Evolutionary conservation across 2,888 invertebrate species (phyloP).

Genomic region (Diaphora mendica): DNA sequence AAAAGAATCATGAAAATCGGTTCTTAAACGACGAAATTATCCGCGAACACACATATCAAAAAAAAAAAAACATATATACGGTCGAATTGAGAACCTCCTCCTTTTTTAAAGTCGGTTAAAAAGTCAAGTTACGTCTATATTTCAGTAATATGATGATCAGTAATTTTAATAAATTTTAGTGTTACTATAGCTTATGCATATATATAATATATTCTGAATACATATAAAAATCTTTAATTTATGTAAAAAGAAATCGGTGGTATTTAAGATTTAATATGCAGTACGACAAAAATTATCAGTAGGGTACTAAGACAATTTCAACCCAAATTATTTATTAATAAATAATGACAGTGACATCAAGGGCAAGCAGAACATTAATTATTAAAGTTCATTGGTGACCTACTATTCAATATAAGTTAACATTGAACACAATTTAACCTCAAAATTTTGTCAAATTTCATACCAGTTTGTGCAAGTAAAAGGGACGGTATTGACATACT

Average conservation of each 20-base stretch:
- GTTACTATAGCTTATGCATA: background rate
- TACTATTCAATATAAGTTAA: slow-evolving; percentile 19
- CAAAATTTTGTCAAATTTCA: slow-evolving; percentile 26
- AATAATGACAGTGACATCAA: background rate
- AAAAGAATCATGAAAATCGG: too few species aligned
- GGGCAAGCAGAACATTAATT: background rate
- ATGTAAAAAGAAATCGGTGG: background rate
- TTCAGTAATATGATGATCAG: too few species aligned
- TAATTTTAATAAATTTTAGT: too few species aligned
- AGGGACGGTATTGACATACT: slow-evolving; percentile 43
- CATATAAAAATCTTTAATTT: background rate
- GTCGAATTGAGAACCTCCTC: too few species aligned
- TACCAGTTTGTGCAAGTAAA: slow-evolving; percentile 39
- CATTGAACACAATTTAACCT: slow-evolving; percentile 14
- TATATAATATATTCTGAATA: background rate
- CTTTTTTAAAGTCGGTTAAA: too few species aligned
- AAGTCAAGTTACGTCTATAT: background rate
- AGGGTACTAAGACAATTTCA: background rate
- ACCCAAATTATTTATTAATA: background rate
- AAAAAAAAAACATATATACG: too few species aligned
- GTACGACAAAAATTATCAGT: background rate
- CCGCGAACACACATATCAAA: too few species aligned
- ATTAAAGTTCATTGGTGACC: slow-evolving; percentile 6
- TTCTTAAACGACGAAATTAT: too few species aligned
- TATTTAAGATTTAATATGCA: background rate